These are phyloP conservation scores for Asteroscopus sphinx DNA, from an alignment of 2,888 invertebrate species.

Conservation along the genomic window DNA sequence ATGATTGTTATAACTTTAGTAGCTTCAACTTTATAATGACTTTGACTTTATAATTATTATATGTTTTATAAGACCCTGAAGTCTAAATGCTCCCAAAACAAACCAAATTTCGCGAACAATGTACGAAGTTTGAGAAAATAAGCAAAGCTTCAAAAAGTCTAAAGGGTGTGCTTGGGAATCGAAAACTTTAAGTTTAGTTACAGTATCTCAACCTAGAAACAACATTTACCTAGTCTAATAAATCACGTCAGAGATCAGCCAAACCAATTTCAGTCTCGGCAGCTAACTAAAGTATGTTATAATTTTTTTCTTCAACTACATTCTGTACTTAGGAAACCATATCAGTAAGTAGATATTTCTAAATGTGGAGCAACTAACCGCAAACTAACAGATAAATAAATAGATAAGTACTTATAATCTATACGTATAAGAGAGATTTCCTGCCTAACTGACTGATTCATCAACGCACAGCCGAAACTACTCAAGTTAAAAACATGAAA, in stretches of 20 bases:
- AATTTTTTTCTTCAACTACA: constrained; percentile 16
- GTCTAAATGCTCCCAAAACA: constrained; percentile 29
- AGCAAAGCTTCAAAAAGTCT: constrained; percentile 43
- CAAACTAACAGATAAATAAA: too few relatives aligned
- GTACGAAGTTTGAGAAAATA: constrained; percentile 54
- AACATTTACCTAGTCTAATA: constrained; percentile 32
- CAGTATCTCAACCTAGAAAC: constrained; percentile 37
- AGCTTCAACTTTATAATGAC: constrained; percentile 42
- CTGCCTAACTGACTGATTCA: too few relatives aligned
- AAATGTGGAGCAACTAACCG: constrained; percentile 17
- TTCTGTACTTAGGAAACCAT: constrained; percentile 25
- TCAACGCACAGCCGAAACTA: too few relatives aligned
- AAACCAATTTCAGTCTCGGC: neutral
- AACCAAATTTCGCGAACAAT: constrained; percentile 50
- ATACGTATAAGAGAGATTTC: too few relatives aligned
- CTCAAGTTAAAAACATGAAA: too few relatives aligned
- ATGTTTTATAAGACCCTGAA: constrained; percentile 39
- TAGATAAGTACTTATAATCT: too few relatives aligned
- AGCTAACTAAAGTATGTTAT: constrained; percentile 12
- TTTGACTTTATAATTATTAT: too few relatives aligned
- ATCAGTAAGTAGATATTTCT: constrained; percentile 23
- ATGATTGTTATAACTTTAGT: constrained; percentile 35
- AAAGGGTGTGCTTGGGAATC: constrained; percentile 39
- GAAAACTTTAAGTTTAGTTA: constrained; percentile 42
- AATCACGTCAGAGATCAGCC: constrained; percentile 24